A percentile compares a stretch with the other conserved stretches of the same genome.
Conservation (phyloP, 2,888 invertebrate genomes). For the Tineola bisselliella region DNA sequence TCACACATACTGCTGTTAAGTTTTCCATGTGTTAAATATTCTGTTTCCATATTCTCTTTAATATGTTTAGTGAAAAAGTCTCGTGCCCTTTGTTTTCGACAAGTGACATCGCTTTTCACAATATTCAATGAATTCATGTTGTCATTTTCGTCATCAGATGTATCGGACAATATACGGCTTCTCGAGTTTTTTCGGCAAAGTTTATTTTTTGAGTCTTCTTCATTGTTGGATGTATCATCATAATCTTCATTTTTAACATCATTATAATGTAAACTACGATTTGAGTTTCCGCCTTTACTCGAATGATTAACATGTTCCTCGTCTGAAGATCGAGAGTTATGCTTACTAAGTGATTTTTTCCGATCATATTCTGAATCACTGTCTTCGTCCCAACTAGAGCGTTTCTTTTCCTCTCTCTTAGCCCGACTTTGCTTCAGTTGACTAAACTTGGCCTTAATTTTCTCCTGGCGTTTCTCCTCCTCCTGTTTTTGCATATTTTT, state of each 20-base stretch:
- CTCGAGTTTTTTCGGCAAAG: constrained; percentile 74
- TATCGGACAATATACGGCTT: constrained; percentile 80
- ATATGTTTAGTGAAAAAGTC: background rate
- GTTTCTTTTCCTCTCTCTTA: constrained; percentile 88
- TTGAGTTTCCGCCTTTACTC: constrained; percentile 63
- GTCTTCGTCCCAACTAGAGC: constrained; percentile 90
- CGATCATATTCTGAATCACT: constrained; percentile 73
- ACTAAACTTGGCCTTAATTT: constrained; percentile 89
- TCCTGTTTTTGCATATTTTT: constrained; percentile 94
- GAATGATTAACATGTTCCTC: constrained; percentile 51
- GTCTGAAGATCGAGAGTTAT: constrained; percentile 60
- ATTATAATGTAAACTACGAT: constrained; percentile 38
- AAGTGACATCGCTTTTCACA: constrained; percentile 70
- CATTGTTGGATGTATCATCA: constrained; percentile 56
- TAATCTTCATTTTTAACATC: constrained; percentile 58
- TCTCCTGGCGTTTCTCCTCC: constrained; percentile 86
- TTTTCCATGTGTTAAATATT: background rate
- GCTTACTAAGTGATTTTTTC: constrained; percentile 42
- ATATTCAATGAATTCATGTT: constrained; percentile 38
- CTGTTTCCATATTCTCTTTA: background rate
- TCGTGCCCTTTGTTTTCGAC: constrained; percentile 21
- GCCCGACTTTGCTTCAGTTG: constrained; percentile 88
- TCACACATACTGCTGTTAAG: background rate
- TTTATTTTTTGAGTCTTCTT: constrained; percentile 64
- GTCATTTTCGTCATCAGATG: constrained; percentile 75